Conservation (phyloP, 1,140 invertebrate species). For the Drosophila takahashii region DNA sequence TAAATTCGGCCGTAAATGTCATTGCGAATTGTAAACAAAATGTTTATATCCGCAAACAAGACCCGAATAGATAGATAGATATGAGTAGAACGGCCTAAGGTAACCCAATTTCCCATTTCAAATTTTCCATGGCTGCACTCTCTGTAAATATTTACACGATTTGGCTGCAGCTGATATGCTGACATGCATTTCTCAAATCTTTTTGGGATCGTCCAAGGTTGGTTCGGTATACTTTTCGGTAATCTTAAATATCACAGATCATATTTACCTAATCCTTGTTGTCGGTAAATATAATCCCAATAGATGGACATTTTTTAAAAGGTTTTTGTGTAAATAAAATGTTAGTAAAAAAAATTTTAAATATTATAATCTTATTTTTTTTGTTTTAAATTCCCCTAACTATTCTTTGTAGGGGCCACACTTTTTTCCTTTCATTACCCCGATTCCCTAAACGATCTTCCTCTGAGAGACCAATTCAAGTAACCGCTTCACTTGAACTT, state of each 20-base stretch:
- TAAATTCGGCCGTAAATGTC: slow-evolving; percentile 37
- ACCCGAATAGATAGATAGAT: slow-evolving; percentile 1
- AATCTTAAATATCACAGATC: neutral
- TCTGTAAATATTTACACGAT: slow-evolving; percentile 40
- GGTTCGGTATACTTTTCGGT: neutral
- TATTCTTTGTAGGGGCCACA: no score
- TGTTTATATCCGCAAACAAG: slow-evolving; percentile 12
- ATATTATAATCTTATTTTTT: no score
- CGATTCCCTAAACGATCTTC: neutral
- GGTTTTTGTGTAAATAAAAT: no score
- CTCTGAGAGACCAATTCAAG: neutral
- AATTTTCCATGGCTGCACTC: slow-evolving; percentile 25
- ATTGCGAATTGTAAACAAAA: slow-evolving; percentile 41
- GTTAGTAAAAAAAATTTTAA: no score
- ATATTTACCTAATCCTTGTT: neutral
- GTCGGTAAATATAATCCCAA: neutral
- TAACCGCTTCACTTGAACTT: slow-evolving; percentile 14
- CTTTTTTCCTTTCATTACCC: slow-evolving; percentile 1
- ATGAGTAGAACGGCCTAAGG: neutral
- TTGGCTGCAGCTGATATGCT: slow-evolving; percentile 17
- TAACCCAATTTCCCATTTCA: slow-evolving; percentile 21
- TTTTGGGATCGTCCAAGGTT: slow-evolving; percentile 30
- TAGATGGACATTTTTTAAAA: no score
- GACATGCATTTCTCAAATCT: slow-evolving; percentile 22
- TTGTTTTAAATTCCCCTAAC: no score